These are phyloP conservation scores for Platyrinchus mystaceus DNA, from an alignment of 2,797 vertebrate genomes.

Conservation along the genomic window DNA sequence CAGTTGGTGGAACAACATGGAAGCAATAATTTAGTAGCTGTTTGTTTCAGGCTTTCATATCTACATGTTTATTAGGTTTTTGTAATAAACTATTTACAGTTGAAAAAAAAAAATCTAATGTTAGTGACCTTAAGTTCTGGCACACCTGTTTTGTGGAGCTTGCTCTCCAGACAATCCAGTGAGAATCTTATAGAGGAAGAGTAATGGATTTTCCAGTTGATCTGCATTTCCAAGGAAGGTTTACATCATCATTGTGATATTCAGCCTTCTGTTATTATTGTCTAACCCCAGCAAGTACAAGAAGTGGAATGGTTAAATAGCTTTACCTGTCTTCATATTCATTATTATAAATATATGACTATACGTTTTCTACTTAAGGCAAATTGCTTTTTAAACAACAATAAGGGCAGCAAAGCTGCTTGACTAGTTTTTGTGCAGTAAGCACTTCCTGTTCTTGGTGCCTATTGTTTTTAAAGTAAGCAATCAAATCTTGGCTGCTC, in stretches of 20 bases:
- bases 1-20: background rate
- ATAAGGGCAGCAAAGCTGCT: background rate
- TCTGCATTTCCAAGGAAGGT: background rate
- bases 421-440: background rate
- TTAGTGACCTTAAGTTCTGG: background rate
- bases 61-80: background rate
- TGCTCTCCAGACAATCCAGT: background rate
- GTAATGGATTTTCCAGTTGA: background rate
- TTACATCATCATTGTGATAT: background rate
- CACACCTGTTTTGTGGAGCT: background rate
- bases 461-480: conserved; percentile 11
- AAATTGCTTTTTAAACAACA: background rate
- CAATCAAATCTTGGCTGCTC: conserved; percentile 17
- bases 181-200: background rate
- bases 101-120: background rate
- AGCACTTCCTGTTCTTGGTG: background rate
- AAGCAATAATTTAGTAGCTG: background rate
- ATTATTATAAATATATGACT: background rate
- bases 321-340: background rate
- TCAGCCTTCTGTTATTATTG: background rate
- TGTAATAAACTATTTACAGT: background rate
- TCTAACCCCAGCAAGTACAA: background rate
- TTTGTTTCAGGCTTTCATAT: background rate
- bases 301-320: background rate
- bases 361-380: background rate